These are phyloP conservation scores for Drosophila testacea DNA, from an alignment of 2,888 invertebrate species.

Conservation along the genomic window DNA sequence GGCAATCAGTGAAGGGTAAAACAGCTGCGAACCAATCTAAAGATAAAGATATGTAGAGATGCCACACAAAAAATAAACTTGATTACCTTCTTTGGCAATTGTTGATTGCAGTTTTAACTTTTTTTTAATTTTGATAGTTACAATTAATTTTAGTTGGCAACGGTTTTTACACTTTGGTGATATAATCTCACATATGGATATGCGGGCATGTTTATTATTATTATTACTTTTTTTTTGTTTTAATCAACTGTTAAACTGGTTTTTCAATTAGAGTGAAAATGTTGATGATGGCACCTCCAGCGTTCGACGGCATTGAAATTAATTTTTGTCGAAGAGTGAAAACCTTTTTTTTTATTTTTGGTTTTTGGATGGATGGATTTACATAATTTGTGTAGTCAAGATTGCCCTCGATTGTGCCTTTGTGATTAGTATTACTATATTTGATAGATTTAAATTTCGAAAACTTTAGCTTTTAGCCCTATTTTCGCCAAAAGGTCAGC, in stretches of 20 bases:
- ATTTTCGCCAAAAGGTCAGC: conserved; percentile 43
- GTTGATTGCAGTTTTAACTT: conserved; percentile 50
- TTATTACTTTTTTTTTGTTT: conserved; percentile 59
- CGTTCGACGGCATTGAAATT: conserved; percentile 56
- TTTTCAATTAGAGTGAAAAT: conserved; percentile 81
- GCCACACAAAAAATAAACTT: conserved; percentile 53
- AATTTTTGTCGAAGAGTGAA: conserved; percentile 62
- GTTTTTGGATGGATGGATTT: conserved; percentile 53
- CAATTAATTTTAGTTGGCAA: conserved; percentile 67
- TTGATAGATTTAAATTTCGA: conserved; percentile 48
- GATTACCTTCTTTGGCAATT: conserved; percentile 67
- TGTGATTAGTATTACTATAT: conserved; percentile 36
- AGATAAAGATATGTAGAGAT: conserved; percentile 26
- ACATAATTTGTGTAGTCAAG: conserved; percentile 66
- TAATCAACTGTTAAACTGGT: conserved; percentile 76
- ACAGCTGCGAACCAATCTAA: conserved; percentile 27
- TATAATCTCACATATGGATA: conserved; percentile 59
- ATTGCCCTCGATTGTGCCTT: conserved; percentile 67
- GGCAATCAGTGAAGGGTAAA: conserved; percentile 47
- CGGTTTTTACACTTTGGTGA: conserved; percentile 58
- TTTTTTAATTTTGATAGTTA: conserved; percentile 49
- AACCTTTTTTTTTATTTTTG: conserved; percentile 64
- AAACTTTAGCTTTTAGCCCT: conserved; percentile 27
- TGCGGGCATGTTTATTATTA: conserved; percentile 57
- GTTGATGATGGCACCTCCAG: conserved; percentile 69